Percentiles rank a stretch among this genome's conserved stretches.
Conservation (phyloP, 2,113 vertebrate genomes). For the Chaetorhynchus papuensis region DNA sequence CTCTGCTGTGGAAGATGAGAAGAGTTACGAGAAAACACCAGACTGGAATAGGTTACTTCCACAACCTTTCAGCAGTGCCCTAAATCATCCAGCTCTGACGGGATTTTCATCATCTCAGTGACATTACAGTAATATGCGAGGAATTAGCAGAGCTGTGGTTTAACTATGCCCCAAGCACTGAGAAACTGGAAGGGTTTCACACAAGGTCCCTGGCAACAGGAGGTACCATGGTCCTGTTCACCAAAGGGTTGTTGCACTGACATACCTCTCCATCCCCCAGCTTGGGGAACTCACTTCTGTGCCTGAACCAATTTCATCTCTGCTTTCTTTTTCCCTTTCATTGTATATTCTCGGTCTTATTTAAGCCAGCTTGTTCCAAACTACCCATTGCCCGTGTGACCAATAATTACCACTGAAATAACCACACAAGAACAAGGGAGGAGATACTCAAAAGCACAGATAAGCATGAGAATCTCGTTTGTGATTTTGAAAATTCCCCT, state of each 20-base stretch:
- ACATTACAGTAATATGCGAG: rapidly evolving
- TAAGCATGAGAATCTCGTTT: neutral
- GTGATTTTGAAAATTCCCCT: neutral
- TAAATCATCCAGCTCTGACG: neutral
- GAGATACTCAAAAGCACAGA: neutral
- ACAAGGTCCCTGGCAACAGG: neutral
- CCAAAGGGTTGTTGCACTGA: rapidly evolving
- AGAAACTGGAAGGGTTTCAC: neutral
- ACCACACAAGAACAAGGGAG: neutral
- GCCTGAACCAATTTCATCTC: rapidly evolving
- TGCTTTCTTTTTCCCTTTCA: neutral
- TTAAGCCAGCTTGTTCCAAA: neutral
- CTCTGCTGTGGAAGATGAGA: neutral
- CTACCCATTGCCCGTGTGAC: neutral
- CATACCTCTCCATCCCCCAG: rapidly evolving
- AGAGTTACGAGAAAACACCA: neutral
- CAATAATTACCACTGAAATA: neutral
- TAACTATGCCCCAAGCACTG: neutral
- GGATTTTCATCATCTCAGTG: neutral
- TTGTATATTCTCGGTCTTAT: neutral
- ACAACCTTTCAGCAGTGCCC: neutral
- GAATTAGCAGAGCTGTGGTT: neutral
- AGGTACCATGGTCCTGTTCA: neutral
- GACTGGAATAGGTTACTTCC: neutral
- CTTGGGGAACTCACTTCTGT: neutral